phyloP scores from a whole-genome alignment of 2,113 vertebrate species.

The Eira barbara region DNA sequence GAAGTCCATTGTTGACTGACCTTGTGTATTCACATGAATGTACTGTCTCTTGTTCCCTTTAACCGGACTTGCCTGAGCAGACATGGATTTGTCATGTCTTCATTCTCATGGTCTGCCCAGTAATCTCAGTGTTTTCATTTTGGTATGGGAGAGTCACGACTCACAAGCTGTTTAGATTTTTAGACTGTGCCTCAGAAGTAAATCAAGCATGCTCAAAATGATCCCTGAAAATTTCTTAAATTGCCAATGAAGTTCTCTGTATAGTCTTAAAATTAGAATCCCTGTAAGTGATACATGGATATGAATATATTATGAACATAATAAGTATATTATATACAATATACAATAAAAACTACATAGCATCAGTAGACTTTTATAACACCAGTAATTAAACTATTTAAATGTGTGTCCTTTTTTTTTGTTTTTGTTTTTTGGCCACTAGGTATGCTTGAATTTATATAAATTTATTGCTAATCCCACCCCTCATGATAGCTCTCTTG shows the following conservation, averaged over 20 bases:
- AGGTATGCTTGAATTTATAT: background rate
- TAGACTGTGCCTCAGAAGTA: background rate
- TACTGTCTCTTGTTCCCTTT: background rate
- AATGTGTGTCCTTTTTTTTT: background rate
- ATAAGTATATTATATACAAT: background rate
- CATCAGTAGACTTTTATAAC: background rate
- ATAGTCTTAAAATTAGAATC: background rate
- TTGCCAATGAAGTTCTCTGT: conserved; percentile 2
- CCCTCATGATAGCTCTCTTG: background rate
- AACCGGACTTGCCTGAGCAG: background rate
- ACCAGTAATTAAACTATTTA: conserved; percentile 21
- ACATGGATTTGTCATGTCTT: background rate
- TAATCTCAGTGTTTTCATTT: background rate
- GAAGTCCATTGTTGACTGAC: background rate
- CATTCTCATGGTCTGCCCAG: background rate
- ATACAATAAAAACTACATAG: background rate
- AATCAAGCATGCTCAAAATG: conserved; percentile 25
- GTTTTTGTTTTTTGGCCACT: background rate
- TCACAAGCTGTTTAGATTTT: conserved; percentile 4
- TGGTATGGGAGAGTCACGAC: background rate
- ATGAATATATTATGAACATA: background rate
- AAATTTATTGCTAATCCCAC: background rate
- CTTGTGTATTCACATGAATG: background rate
- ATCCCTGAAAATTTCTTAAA: conserved; percentile 32
- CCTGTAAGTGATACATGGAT: background rate